Evolutionary conservation across 2,888 invertebrate genomes (phyloP).

Genomic region (Diarsia rubi): DNA sequence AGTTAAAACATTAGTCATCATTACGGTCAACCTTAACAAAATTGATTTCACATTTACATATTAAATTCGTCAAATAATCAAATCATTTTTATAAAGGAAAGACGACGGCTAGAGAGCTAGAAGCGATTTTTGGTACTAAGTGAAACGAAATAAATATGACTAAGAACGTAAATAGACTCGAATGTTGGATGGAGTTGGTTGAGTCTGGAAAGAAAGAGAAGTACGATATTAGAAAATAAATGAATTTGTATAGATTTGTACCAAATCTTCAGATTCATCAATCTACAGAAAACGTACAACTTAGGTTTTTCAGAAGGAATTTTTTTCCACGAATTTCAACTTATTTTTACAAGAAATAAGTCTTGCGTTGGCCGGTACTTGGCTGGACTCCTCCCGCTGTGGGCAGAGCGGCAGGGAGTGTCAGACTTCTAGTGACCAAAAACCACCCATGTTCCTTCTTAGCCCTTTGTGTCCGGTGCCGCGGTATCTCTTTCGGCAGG

Average conservation of each 20-base stretch:
- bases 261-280: too few species aligned
- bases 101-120: conserved; percentile 83
- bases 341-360: too few species aligned
- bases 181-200: conserved; percentile 70
- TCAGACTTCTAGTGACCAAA: too few species aligned
- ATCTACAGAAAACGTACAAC: too few species aligned
- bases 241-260: background rate
- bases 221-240: conserved; percentile 13
- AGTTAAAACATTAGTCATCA: conserved; percentile 58
- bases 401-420: too few species aligned
- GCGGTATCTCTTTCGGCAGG: too few species aligned
- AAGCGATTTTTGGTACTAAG: conserved; percentile 75
- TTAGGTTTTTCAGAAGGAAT: too few species aligned
- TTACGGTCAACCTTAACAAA: conserved; percentile 67
- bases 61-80: conserved; percentile 70
- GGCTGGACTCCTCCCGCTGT: too few species aligned
- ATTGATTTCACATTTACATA: conserved; percentile 75
- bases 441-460: too few species aligned
- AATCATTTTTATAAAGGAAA: conserved; percentile 72
- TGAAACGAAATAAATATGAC: conserved; percentile 73
- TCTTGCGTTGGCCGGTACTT: too few species aligned
- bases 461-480: too few species aligned
- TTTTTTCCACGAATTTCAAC: too few species aligned
- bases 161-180: conserved; percentile 72
- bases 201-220: conserved; percentile 73